These are phyloP conservation scores for Falco novaeseelandiae DNA, from an alignment of 2,797 vertebrate species.

Conservation along the genomic window DNA sequence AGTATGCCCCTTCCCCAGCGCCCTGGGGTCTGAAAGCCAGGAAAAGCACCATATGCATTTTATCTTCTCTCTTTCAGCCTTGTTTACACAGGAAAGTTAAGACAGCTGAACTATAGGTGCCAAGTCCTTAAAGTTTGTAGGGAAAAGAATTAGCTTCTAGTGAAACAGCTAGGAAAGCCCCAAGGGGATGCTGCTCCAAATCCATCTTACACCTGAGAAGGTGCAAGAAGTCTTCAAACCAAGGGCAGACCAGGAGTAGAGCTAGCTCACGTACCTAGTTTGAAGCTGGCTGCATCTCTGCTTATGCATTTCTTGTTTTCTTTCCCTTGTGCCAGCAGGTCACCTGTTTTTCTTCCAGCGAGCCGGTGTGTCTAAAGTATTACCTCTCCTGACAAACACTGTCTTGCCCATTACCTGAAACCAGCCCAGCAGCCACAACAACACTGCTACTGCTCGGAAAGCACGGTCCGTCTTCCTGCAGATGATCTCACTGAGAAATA, in stretches of 20 bases:
- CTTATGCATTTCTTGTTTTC: neutral
- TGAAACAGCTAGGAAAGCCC: neutral
- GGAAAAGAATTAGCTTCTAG: neutral
- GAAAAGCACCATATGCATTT: neutral
- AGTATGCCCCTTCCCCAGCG: accelerated
- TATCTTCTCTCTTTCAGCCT: neutral
- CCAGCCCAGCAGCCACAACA: neutral
- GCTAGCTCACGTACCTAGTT: neutral
- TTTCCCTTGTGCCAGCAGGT: neutral
- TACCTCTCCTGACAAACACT: neutral
- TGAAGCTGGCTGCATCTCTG: neutral
- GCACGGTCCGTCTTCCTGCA: neutral
- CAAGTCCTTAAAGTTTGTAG: neutral
- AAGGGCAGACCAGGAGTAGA: neutral
- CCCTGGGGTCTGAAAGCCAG: neutral
- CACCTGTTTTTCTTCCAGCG: neutral
- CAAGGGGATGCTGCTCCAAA: neutral
- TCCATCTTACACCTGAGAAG: neutral
- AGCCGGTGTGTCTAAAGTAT: neutral
- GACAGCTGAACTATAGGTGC: neutral
- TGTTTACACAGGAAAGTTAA: neutral
- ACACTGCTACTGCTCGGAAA: neutral
- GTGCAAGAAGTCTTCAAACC: neutral
- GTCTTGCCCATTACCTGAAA: neutral
- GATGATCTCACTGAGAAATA: neutral